A percentile compares a stretch with the other conserved stretches of the same genome.
phyloP scores from a whole-genome alignment of 2,113 vertebrate species.

The Chionis minor region DNA sequence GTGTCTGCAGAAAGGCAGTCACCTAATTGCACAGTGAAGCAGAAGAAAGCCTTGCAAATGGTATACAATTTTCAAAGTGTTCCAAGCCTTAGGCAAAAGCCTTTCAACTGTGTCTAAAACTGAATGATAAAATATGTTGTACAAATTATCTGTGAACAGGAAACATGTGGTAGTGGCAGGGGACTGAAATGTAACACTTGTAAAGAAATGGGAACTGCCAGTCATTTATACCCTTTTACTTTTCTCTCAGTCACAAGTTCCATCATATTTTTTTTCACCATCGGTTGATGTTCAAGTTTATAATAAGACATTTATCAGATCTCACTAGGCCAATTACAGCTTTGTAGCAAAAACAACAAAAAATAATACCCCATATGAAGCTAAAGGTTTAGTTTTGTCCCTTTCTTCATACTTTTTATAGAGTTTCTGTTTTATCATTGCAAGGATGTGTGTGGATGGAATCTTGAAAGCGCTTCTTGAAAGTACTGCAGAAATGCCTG shows the following conservation, averaged over 20 bases:
- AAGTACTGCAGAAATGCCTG: neutral
- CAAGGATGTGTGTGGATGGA: constrained; percentile 6
- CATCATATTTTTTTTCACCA: constrained; percentile 66
- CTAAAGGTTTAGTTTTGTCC: constrained; percentile 41
- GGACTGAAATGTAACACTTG: constrained; percentile 88
- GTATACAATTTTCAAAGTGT: constrained; percentile 90
- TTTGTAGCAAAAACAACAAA: constrained; percentile 66
- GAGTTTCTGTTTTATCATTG: constrained; percentile 45
- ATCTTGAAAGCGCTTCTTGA: constrained; percentile 42
- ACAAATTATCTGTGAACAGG: constrained; percentile 91
- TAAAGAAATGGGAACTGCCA: constrained; percentile 87
- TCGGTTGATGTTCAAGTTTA: constrained; percentile 70
- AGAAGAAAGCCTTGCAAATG: constrained; percentile 87
- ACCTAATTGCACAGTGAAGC: constrained; percentile 87
- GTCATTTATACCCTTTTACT: constrained; percentile 77
- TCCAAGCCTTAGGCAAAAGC: constrained; percentile 89
- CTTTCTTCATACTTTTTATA: neutral
- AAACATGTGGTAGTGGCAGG: constrained; percentile 86
- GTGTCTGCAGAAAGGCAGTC: constrained; percentile 81
- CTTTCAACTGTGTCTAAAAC: constrained; percentile 90
- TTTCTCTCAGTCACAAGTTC: constrained; percentile 72
- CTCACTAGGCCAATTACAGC: constrained; percentile 61
- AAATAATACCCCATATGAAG: constrained; percentile 38
- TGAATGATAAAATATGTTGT: constrained; percentile 92
- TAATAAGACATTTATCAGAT: constrained; percentile 73